A percentile compares a stretch with the other conserved stretches of the same genome.
Evolutionary conservation across 1,140 invertebrate species (phyloP).

Genomic region (Pseudomyrmex flavicornis): DNA sequence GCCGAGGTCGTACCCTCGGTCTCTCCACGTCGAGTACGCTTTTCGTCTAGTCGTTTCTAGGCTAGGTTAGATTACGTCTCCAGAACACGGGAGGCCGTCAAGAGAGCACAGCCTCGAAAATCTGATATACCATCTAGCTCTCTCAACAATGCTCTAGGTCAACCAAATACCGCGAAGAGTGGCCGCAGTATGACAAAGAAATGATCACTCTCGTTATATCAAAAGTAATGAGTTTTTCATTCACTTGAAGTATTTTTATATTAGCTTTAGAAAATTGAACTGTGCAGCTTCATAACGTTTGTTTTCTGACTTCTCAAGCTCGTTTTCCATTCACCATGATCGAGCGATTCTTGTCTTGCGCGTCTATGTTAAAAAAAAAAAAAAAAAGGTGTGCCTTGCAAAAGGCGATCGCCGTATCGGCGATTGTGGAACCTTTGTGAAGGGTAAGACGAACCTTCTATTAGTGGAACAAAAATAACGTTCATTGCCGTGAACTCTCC

Average conservation of each 20-base stretch:
- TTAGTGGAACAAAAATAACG: constrained; percentile 80
- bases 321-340: not conserved
- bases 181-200: constrained; percentile 2
- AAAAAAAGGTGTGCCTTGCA: constrained; percentile 28
- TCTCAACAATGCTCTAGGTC: constrained; percentile 65
- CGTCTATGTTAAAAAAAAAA: constrained; percentile 3
- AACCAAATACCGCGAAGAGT: constrained; percentile 48
- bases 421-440: constrained; percentile 50
- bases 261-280: not conserved
- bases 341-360: constrained; percentile 2
- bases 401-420: constrained; percentile 15
- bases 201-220: not conserved
- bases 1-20: constrained; percentile 84
- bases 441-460: constrained; percentile 70
- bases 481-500: constrained; percentile 80
- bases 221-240: not conserved
- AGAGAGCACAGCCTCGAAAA: constrained; percentile 71
- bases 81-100: constrained; percentile 73
- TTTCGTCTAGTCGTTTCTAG: constrained; percentile 82
- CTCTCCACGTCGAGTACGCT: constrained; percentile 74
- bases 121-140: constrained; percentile 67
- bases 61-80: constrained; percentile 77
- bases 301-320: not conserved
- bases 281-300: not conserved
- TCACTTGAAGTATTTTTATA: too few relatives aligned